Evolutionary conservation across 2,113 vertebrate genomes (phyloP).

Genomic region (Saccopteryx bilineata): DNA sequence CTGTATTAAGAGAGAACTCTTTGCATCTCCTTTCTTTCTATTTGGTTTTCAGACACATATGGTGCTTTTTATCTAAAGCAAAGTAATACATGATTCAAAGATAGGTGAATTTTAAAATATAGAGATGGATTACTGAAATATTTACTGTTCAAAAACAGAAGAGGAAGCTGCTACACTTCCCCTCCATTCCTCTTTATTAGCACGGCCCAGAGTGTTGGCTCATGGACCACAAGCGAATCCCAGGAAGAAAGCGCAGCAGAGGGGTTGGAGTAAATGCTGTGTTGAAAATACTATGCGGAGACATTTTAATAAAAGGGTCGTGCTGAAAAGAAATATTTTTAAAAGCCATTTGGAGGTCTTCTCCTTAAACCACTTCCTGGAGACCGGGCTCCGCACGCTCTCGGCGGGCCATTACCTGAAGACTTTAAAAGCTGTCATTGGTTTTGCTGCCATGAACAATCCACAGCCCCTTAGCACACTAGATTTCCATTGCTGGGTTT

Average conservation of each 20-base stretch:
- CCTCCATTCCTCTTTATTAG: conserved; percentile 83
- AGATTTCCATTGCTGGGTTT: neutral
- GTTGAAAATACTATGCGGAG: conserved; percentile 78
- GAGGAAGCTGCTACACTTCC: conserved; percentile 60
- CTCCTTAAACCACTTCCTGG: conserved; percentile 37
- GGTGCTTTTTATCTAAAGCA: conserved; percentile 52
- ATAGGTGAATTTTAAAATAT: conserved; percentile 77
- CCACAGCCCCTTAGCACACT: neutral
- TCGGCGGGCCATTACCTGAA: neutral
- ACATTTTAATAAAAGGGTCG: conserved; percentile 80
- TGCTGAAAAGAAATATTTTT: conserved; percentile 64
- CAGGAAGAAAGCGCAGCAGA: conserved; percentile 79
- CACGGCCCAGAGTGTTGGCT: conserved; percentile 80
- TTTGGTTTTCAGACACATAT: conserved; percentile 30
- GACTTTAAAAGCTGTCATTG: neutral
- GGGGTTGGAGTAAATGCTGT: conserved; percentile 84
- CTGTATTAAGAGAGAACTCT: conserved; percentile 29
- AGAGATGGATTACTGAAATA: conserved; percentile 78
- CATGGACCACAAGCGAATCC: conserved; percentile 84
- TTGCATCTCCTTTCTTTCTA: neutral
- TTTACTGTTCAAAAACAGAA: conserved; percentile 67
- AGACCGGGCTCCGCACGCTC: neutral
- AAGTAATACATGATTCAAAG: conserved; percentile 53
- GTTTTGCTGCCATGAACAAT: neutral
- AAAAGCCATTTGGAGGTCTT: conserved; percentile 46